Evolutionary conservation across 2,113 vertebrate genomes (phyloP), one percentile per base, ranked within the genome.

Genomic region (Corythornis madagascariensis): DNA sequence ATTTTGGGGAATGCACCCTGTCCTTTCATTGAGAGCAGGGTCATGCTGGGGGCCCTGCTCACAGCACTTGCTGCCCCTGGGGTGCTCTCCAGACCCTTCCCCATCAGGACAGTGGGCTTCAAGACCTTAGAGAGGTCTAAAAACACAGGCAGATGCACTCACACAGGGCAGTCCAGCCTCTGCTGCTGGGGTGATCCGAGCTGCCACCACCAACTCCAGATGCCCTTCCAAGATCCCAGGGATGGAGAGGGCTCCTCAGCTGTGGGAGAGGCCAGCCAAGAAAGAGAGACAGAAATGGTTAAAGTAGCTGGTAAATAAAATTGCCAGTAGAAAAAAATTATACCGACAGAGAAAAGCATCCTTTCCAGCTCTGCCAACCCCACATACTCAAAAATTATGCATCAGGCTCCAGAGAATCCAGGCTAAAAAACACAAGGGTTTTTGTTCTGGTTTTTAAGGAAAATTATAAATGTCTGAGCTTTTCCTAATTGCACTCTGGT

Each of bases 301-400:
- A 90, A 93, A 88, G 53, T 31, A 45, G 45, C 12, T 42, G 21
- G 53, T 53, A 92, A 86, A 63, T 61, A 57, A 57, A 83, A 78
- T 53, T 89, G 22, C 35, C 35, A 48, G 45, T 16, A 88, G 69
- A 92, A 91, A 83, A 53, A 40, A 31, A 75, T 6, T 10, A 53
- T 90, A 73, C 60, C 53, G n/a, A 76, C 61, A 92, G 56, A 88
- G 61, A 86, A 93, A 93, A 92, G 5, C 61, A 92, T 93, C 86
- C 28, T 90, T 92, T 86, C 70, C 83, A 86, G 69, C 40, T 60
- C 73, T 86, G 88, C 83, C 76, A 95, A 84, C 66, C 40, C 53
- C 83, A 95, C 63, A 86, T 72, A 87, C 28, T 87, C 50, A 65
- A 82, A 92, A 86, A 87, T 72, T 75, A 76, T 21, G 53, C 6